Conservation (phyloP, 2,113 vertebrate species). For the Stegastes partitus region DNA sequence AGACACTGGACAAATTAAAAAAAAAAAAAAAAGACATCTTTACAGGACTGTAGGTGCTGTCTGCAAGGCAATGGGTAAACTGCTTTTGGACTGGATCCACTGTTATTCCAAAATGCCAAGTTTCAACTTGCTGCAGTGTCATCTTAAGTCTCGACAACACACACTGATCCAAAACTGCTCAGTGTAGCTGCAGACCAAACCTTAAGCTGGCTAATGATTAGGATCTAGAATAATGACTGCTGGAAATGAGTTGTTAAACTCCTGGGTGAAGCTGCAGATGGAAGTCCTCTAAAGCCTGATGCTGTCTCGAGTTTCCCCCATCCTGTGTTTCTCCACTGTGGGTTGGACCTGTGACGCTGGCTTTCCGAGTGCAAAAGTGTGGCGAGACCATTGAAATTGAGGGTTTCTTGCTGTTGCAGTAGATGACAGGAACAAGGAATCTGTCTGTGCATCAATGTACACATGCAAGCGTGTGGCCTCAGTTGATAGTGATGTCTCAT, state of each 20-base stretch:
- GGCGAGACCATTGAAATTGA: conserved; percentile 33
- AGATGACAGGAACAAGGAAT: conserved; percentile 30
- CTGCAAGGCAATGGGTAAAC: neutral
- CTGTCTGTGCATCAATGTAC: conserved; percentile 8
- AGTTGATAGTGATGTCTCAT: conserved; percentile 13
- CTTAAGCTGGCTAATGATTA: conserved; percentile 17
- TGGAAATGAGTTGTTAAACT: conserved; percentile 60
- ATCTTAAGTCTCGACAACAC: conserved; percentile 34
- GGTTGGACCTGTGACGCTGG: conserved; percentile 57
- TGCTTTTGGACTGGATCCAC: neutral
- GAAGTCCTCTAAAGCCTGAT: conserved; percentile 59
- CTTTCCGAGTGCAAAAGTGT: conserved; percentile 38
- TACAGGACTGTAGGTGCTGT: neutral
- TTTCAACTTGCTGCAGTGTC: conserved; percentile 1
- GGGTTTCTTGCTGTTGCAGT: conserved; percentile 49
- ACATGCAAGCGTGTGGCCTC: conserved; percentile 8
- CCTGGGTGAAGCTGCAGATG: conserved; percentile 61
- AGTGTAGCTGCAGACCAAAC: neutral
- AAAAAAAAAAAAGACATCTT: neutral
- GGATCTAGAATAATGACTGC: conserved; percentile 46
- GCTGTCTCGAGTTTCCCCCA: conserved; percentile 58
- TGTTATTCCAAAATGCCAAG: neutral
- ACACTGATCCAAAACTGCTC: conserved; percentile 17
- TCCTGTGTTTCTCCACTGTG: conserved; percentile 22
- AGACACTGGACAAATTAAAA: conserved; percentile 2